Evolutionary conservation across 2,797 vertebrate genomes (phyloP), one percentile per base, ranked within the genome.

Genomic region (Myotis planiceps): DNA sequence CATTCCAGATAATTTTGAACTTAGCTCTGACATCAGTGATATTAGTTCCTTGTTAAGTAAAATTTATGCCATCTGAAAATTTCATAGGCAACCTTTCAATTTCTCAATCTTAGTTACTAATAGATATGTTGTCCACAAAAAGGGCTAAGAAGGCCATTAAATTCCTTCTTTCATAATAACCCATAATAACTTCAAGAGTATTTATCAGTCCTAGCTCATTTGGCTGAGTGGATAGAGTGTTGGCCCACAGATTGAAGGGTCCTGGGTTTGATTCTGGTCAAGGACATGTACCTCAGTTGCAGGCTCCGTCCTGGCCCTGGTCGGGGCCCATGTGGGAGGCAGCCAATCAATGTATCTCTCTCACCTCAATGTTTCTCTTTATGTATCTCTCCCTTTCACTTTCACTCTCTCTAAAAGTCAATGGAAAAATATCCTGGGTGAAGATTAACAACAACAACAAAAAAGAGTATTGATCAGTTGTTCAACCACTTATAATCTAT

Each of bases 101-200:
- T 39, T 81, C 58, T 92, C 90, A 90, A 86, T 80, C 79, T 47
- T 88, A 75, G 23, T 92, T 45, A 81, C 27, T 55, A 90, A 93
- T 15, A 16, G 45, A 81, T 81, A 72, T 89, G 68, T 29, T 88
- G 18, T 47, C n/a, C 29, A 45, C 39, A 47, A 75, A 81, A 86
- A 51, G 2, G 9, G 3, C 18, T 79, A 81, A 80, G 4, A 91
- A 86, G 49, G 37, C 4, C 32, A 34, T n/a, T 53, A 84, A 32
- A 49, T 51, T 25, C 5, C 23, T 86, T 93, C n/a, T 79, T 96
- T 49, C 34, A 29, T 42, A 78, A 68, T 76, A 69, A 79, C 21
- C 15, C 10, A 72, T 29, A 69, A 8, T 32, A 53, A 65, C 27
- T 92, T 87, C 32, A 65, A 71, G 39, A 72, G 1, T 18, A 53